Percentiles rank a stretch among this genome's conserved stretches.
phyloP scores from a whole-genome alignment of 2,113 vertebrate species.

The Orycteropus afer region DNA sequence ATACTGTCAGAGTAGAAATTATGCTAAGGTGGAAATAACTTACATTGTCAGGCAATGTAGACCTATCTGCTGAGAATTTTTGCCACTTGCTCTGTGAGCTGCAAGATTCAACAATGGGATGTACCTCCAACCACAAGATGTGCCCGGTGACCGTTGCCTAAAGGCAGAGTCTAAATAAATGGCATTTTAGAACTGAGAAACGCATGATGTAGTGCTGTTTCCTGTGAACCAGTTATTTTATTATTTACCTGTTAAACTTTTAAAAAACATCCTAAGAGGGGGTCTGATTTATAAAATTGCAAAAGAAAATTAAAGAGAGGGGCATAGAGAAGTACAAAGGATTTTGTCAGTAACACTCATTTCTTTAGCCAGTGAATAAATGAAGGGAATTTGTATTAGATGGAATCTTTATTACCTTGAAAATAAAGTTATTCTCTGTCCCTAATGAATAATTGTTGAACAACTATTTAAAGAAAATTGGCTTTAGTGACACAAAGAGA shows the following conservation, averaged over 20 bases:
- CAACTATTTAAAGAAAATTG: neutral
- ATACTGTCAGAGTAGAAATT: neutral
- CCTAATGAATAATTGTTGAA: neutral
- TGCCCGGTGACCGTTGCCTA: neutral
- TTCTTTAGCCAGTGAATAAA: neutral
- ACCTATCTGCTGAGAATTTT: neutral
- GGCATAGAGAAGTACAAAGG: neutral
- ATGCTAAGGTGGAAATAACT: neutral
- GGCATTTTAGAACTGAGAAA: neutral
- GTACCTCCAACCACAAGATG: neutral
- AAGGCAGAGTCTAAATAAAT: neutral
- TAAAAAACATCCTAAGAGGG: neutral
- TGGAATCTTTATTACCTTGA: neutral
- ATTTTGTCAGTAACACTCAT: neutral
- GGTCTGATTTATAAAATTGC: neutral
- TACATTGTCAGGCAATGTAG: neutral
- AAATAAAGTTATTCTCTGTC: neutral
- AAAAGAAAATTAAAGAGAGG: neutral
- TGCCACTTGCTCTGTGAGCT: neutral
- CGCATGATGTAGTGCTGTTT: fast-evolving
- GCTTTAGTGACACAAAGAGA: too few relatives aligned
- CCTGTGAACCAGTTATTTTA: neutral
- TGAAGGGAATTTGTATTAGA: neutral
- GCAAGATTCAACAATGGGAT: too few relatives aligned
- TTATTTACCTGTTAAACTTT: neutral